Evolutionary conservation across 2,797 vertebrate genomes (phyloP).

Genomic region (Tadarida brasiliensis): DNA sequence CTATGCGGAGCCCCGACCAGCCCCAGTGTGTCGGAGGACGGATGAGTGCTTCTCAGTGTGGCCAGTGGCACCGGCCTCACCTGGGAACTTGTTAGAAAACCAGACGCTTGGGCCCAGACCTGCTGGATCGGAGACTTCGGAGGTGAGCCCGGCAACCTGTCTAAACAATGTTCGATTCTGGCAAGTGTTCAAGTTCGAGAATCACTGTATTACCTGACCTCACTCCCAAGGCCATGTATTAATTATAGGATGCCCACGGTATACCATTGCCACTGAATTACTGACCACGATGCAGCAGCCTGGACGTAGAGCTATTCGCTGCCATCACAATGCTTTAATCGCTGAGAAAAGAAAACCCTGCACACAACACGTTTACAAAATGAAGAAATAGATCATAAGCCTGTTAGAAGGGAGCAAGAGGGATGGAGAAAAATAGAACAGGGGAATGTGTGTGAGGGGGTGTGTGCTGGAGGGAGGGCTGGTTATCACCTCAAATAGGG

Average conservation of each 20-base stretch:
- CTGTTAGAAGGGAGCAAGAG: not conserved
- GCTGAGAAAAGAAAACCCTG: not conserved
- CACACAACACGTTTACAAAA: rapidly evolving
- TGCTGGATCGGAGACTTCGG: not conserved
- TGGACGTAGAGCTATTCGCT: not conserved
- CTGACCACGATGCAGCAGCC: rapidly evolving
- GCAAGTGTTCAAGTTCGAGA: not conserved
- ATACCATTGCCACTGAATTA: rapidly evolving
- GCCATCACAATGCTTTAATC: not conserved
- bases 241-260: rapidly evolving
- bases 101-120: rapidly evolving
- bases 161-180: not conserved
- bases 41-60: rapidly evolving
- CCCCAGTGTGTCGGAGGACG: rapidly evolving
- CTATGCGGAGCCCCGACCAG: rapidly evolving
- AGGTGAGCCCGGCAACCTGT: no score
- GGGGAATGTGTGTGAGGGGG: rapidly evolving
- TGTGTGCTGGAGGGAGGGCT: rapidly evolving
- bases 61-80: rapidly evolving
- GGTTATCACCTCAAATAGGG: not conserved
- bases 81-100: not conserved
- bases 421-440: not conserved
- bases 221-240: rapidly evolving
- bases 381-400: rapidly evolving
- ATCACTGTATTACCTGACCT: rapidly evolving